Base-by-base conservation (phyloP, 1,140 invertebrate species). In the Telenomus remus region DNA sequence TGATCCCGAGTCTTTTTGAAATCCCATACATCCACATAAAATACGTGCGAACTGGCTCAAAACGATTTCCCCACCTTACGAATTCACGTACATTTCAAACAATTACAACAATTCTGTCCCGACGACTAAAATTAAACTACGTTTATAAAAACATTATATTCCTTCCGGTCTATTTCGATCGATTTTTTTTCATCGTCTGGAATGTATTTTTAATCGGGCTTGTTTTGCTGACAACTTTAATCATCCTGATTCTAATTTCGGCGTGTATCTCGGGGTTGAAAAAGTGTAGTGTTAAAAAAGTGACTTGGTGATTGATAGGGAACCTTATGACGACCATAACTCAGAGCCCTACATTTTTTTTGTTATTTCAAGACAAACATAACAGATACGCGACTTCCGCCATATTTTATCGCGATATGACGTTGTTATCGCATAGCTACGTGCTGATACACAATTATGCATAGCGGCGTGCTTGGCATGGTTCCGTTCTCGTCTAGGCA, bases 401-500 rank as follows among this genome's bases (percentile, higher is more conserved):
- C 70, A 78, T 78, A 78, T 78, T 87, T 87, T 83, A 86, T 88
- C 85, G 84, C 82, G 83, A 87, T 88, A 88, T 88, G 84, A 85
- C 84, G 82, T 76, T 68, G 79, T 74, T 69, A 73, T 81, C 70
- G 79, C 84, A 84, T 83, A 82, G 78, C 78, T 81, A 79, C 80
- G 85, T 88, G 87, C 86, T 88, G 84, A 86, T 87, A 86, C 83
- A 85, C 86, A 87, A 88, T 88, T 88, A 88, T 88, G 87, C 87
- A 83, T 83, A 79, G 81, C 82, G 82, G 82, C 85, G 86, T 81
- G 69, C 80, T 80, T 78, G 63, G 75, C 76, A 75, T 79, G 76
- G 68, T 66, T 78, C 64, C 65, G 65, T 73, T 73, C 75, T 70
- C 73, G 70, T 79, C 78, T 70, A 76, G 68, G 77, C 68, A 69